Base-by-base conservation (phyloP, 2,113 vertebrate species). In the Dendrocopos noguchii region DNA sequence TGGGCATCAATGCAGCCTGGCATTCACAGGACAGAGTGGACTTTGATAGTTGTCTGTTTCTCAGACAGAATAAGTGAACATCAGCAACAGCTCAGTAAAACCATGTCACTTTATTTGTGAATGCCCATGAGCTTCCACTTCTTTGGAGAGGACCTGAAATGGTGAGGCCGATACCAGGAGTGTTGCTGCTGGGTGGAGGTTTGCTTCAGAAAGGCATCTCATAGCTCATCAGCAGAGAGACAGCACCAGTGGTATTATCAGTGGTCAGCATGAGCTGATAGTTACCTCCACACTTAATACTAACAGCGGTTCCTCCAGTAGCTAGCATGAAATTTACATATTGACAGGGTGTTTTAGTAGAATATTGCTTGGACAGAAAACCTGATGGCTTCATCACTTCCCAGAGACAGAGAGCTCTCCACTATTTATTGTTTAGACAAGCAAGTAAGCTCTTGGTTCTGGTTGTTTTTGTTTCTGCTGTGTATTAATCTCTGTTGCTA, bases 351-450 rank as follows among this genome's bases (percentile, higher is more conserved):
- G 55, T 93, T 93, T 90, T 75, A 80, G 34, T 27, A 65, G 59
- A 82, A 39, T 91, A 91, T 74, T 86, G 73, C 44, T 84, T 83
- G 70, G 76, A 83, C 39, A 61, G 61, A 92, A 88, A 85, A 33
- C 44, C 61, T 83, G 68, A 64, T 4, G 4, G 57, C 74, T 95
- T 91, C 83, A 91, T 88, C 50, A 57, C 74, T 95, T 94, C 76
- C 84, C 73, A 52, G 68, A 85, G 39, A 78, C 55, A 83, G 61
- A 83, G 59, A 50, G 20, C 68, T 90, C 71, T 88, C 44, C 68
- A 47, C 17, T 87, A 60, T 56, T 91, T 87, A 52, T 88, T 93
- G 78, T 74, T 94, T 89, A 91, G 61, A 86, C 76, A 39, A 84
- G 21, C 7, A 74, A 91, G 90, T 84, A 70, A 91, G n/a, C 27